Evolutionary conservation across 2,113 vertebrate species (phyloP).

Genomic region (Scortum barcoo): DNA sequence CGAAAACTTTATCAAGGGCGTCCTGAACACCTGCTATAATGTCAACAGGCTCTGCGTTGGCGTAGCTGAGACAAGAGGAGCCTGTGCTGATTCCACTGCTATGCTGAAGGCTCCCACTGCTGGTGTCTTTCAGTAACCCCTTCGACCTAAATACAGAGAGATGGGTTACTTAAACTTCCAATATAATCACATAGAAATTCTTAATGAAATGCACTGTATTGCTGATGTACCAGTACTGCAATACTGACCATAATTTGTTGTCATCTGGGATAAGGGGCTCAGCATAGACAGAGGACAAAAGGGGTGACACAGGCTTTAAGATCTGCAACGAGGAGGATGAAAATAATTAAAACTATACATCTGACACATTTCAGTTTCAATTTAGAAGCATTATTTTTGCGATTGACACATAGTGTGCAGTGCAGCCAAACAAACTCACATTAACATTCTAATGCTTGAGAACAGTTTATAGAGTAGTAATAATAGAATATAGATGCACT

Average conservation of each 20-base stretch:
- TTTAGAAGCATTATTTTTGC: too few species aligned
- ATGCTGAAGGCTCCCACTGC: slow-evolving; percentile 35
- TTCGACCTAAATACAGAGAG: slow-evolving; percentile 62
- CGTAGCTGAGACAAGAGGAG: slow-evolving; percentile 61
- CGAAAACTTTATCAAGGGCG: slow-evolving; percentile 31
- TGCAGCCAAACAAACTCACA: too few species aligned
- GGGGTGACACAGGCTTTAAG: slow-evolving; percentile 12
- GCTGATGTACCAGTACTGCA: neutral
- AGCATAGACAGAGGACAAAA: slow-evolving; percentile 29
- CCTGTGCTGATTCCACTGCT: slow-evolving; percentile 51
- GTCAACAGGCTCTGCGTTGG: slow-evolving; percentile 41
- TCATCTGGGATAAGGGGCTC: slow-evolving; percentile 20
- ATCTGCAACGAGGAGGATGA: slow-evolving; percentile 40
- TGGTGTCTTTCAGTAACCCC: neutral
- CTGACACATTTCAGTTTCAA: neutral
- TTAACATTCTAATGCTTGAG: too few species aligned
- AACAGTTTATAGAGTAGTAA: neutral
- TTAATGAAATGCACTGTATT: neutral
- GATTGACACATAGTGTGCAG: too few species aligned
- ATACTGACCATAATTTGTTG: slow-evolving; percentile 63
- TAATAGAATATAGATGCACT: neutral
- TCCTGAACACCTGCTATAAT: slow-evolving; percentile 5
- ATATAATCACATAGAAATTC: neutral
- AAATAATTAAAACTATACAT: neutral
- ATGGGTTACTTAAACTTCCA: neutral